phyloP scores from a whole-genome alignment of 53 echinoderm and acorn worm species.

The Arbacia lixula region DNA sequence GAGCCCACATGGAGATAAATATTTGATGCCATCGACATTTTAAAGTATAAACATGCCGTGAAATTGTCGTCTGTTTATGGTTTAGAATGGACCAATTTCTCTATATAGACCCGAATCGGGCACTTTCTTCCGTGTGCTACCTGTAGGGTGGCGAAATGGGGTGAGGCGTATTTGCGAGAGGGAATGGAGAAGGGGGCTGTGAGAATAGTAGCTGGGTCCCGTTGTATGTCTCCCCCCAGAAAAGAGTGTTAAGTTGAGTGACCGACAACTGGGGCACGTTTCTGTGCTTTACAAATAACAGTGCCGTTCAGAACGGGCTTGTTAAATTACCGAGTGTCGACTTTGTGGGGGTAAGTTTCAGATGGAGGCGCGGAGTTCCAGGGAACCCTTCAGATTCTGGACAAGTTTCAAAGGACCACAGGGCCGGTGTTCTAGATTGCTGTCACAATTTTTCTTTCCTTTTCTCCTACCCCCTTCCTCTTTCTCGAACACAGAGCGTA shows the following conservation, averaged over 20 bases:
- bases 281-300: constrained; percentile 57
- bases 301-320: constrained; percentile 39
- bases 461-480: background rate
- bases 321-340: constrained; percentile 47
- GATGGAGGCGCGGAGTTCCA: constrained; percentile 28
- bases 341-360: constrained; percentile 49
- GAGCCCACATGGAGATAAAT: no score
- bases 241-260: constrained; percentile 47
- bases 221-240: background rate
- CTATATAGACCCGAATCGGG: no score
- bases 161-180: constrained; percentile 24
- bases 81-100: no score
- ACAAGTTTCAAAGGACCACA: constrained; percentile 49
- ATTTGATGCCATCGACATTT: no score
- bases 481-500: constrained; percentile 6
- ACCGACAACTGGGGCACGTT: constrained; percentile 53
- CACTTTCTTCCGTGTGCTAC: no score
- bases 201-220: constrained; percentile 25
- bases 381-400: constrained; percentile 42
- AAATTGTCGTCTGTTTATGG: no score
- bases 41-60: no score
- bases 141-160: constrained; percentile 20
- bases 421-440: constrained; percentile 56
- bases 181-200: constrained; percentile 31
- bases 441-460: constrained; percentile 27